phyloP scores from a whole-genome alignment of 2,888 invertebrate species.

The Scaptomyza flava region DNA sequence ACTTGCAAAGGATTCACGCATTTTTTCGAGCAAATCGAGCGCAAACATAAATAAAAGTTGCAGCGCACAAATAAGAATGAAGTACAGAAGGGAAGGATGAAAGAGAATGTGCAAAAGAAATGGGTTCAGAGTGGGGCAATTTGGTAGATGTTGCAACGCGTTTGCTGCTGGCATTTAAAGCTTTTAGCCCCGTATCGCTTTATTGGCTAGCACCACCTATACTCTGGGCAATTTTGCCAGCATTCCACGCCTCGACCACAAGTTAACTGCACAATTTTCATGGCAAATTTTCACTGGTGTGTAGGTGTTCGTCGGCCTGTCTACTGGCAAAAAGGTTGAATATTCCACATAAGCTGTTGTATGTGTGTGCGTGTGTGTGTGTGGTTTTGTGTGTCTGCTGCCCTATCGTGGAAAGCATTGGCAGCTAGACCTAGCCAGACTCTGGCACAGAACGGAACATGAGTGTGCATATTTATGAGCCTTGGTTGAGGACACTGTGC shows the following conservation, averaged over 20 bases:
- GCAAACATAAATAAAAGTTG: constrained; percentile 60
- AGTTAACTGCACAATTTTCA: constrained; percentile 13
- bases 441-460: constrained; percentile 36
- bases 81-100: neutral
- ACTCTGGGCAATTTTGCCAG: constrained; percentile 24
- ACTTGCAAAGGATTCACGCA: constrained; percentile 32
- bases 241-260: constrained; percentile 19
- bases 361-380: neutral
- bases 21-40: constrained; percentile 56
- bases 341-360: constrained; percentile 59
- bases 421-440: constrained; percentile 8
- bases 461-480: constrained; percentile 72
- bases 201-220: constrained; percentile 43
- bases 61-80: constrained; percentile 15
- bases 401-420: constrained; percentile 55
- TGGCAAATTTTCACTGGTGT: constrained; percentile 28
- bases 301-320: constrained; percentile 24
- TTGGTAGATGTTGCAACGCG: constrained; percentile 28
- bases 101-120: constrained; percentile 8
- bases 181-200: constrained; percentile 55
- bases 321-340: constrained; percentile 28
- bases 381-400: constrained; percentile 8
- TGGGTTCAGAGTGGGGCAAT: constrained; percentile 13
- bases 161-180: constrained; percentile 45
- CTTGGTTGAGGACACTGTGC: constrained; percentile 49